These are phyloP conservation scores for Megaceryle maxima DNA, from an alignment of 2,113 vertebrate genomes.

Conservation along the genomic window DNA sequence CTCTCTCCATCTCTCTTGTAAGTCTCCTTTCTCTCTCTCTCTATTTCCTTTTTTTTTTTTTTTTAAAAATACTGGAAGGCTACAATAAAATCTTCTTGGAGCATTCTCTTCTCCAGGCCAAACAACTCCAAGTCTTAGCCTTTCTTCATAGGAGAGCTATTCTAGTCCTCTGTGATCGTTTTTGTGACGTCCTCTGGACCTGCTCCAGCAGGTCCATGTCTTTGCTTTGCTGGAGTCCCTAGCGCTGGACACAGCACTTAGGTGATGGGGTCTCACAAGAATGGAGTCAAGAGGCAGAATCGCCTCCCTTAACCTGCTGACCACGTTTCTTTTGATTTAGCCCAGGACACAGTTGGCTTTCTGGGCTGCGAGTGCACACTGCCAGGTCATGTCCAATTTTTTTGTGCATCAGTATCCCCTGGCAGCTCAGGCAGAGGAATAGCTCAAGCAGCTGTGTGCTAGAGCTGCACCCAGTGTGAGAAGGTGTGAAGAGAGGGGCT, in stretches of 20 bases:
- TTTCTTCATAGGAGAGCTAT: fast-evolving
- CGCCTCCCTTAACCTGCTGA: background rate
- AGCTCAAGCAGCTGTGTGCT: fast-evolving
- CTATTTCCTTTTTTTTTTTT: too few species aligned
- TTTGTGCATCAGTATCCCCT: background rate
- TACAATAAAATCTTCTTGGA: fast-evolving
- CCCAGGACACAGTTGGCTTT: background rate
- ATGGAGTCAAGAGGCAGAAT: background rate
- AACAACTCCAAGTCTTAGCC: background rate
- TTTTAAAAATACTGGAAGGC: background rate
- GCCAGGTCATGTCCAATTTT: fast-evolving
- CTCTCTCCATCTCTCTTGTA: background rate
- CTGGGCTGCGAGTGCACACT: background rate
- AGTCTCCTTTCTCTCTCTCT: background rate
- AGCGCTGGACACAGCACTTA: fast-evolving
- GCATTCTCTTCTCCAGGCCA: background rate
- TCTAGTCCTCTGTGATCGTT: too few species aligned
- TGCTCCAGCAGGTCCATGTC: background rate
- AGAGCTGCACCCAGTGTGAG: background rate
- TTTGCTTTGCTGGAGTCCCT: fast-evolving
- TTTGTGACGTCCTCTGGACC: background rate
- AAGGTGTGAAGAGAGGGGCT: background rate
- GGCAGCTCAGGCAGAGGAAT: background rate
- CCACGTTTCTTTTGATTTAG: fast-evolving
- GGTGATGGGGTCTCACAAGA: background rate